Percentiles rank a stretch among this genome's conserved stretches.
Conservation (phyloP, 2,113 vertebrate genomes). For the Steatornis caripensis region DNA sequence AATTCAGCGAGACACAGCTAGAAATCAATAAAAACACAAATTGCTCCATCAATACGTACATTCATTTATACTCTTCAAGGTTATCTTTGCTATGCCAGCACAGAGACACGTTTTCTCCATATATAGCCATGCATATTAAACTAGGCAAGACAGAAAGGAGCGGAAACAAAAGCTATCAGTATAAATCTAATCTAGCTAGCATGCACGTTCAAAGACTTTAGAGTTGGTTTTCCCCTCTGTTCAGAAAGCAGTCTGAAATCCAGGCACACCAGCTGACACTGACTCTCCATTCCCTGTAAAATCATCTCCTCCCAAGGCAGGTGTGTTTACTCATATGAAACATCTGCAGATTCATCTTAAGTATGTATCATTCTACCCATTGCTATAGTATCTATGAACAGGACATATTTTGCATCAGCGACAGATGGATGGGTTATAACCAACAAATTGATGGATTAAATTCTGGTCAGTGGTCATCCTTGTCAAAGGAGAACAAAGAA, state of each 20-base stretch:
- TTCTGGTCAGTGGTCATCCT: neutral
- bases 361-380: neutral
- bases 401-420: neutral
- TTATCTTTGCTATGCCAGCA: conserved; percentile 67
- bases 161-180: conserved; percentile 49
- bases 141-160: conserved; percentile 39
- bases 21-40: conserved; percentile 77
- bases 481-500: neutral
- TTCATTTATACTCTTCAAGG: conserved; percentile 75
- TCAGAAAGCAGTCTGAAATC: neutral
- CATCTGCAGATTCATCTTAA: neutral
- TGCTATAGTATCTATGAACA: neutral
- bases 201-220: conserved; percentile 8
- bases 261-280: neutral
- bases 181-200: conserved; percentile 52
- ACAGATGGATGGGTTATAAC: neutral
- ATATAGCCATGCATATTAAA: conserved; percentile 54
- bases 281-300: neutral
- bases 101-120: conserved; percentile 61
- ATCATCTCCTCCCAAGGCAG: neutral
- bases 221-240: neutral
- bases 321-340: neutral
- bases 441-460: neutral
- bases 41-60: conserved; percentile 74
- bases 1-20: conserved; percentile 60